Evolutionary conservation across 1,140 invertebrate species (phyloP), one percentile per base, ranked within the genome.

Genomic region (Phymorhynchus buccinoides): DNA sequence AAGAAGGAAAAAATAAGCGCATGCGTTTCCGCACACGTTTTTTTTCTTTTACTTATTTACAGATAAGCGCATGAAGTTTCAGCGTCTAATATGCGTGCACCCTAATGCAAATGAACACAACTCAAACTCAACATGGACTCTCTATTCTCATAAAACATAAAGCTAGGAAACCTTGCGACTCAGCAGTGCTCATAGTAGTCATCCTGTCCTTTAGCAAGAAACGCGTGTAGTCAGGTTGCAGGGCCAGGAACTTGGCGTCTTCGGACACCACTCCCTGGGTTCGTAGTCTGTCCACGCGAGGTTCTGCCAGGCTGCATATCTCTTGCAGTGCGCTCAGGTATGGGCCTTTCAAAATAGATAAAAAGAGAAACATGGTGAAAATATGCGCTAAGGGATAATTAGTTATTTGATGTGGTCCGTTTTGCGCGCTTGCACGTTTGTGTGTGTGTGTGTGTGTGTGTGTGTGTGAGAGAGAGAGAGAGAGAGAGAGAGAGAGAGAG

Each of bases 201-300:
- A 35, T 27, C 7, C 42, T 48, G 44, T 79, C 77, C 32, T 56
- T 79, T 6, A 79, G 77, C 77, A 79, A 32, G 77, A 52, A 79
- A 1, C 77, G 42, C 0, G 44, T 79, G 41, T 52, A 48, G 44
- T 79, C 77, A 2, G 77, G 77, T 18, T 30, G n/a, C 27, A 79
- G 44, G 3, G 42, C 22, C 44, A 56, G n/a, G 44, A 79, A 79
- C 3, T 18, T 52, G 44, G 44, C 41, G 32, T 79, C 77, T 14
- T 22, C 27, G 32, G 42, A 39, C 22, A 79, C 12, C 1, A 79
- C n/a, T 9, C 77, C 1, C 2, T 56, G 32, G 22, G 42, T 35
- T n/a, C 41, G 41, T 14, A 79, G 44, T 22, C 27, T 42, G n/a
- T 79, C 39, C 41, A 79, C 18, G 42, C 32, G 77, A 52, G 77